Evolutionary conservation across 2,113 vertebrate species (phyloP), one percentile per base, ranked within the genome.

Genomic region (Ariopsis seemanni): DNA sequence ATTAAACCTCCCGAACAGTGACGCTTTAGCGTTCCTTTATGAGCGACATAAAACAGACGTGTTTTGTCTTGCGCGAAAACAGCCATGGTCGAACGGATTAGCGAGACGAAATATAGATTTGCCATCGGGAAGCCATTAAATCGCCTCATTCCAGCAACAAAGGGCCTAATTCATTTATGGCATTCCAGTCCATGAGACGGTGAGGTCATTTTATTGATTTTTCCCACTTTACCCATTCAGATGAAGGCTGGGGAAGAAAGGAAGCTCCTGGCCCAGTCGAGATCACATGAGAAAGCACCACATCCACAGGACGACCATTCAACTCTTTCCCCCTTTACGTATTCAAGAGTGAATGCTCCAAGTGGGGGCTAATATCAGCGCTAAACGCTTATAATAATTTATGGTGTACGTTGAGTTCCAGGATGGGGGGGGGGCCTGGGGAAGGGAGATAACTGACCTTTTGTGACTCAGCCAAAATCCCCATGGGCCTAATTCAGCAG

Each of bases 401-500:
- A 95, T 93, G 88, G 92, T 92, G 91, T 86, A 67, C 91, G 87
- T 88, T 85, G 85, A 91, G 88, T 84, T 87, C 52, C 84, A 58
- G 65, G 84, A 25, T 79, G 86, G 87, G 87, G 92, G 90, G 34
- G 87, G 87, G 92, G 90, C 89, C 27, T 62, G 86, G 91, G 84
- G 88, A 85, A 91, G 86, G 92, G 92, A 90, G 86, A 89, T 94
- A 92, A 89, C 84, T 89, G 94, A 95, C 94, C 94, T 92, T 82
- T 90, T 90, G 93, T 94, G 93, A 95, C 94, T 95, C 92, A 93
- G 92, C 92, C 91, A 92, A 95, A 95, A 95, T 95, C 95, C 95
- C 95, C 92, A 93, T 90, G 93, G 95, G 94, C 92, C 93, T 94
- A 94, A 94, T 95, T 94, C 94, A 93, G 92, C 91, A 50, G 69